Evolutionary conservation across 1,140 invertebrate genomes (phyloP).

Genomic region (Schmidtea mediterranea): DNA sequence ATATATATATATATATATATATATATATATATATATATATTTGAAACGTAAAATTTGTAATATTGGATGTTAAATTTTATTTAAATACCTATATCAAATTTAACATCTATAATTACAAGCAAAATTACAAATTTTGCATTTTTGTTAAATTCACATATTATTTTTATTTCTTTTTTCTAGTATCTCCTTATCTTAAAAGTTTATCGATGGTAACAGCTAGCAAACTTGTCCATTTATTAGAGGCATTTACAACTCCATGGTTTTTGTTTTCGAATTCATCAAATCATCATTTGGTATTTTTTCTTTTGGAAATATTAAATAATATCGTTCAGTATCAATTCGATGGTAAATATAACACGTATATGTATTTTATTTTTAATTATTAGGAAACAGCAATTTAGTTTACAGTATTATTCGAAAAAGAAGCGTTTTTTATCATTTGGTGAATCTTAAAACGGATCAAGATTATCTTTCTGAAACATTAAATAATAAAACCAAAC

Average conservation of each 20-base stretch:
- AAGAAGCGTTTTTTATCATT: slow-evolving; percentile 72
- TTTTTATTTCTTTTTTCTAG: slow-evolving; percentile 30
- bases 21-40: no score
- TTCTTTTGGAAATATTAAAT: slow-evolving; percentile 92
- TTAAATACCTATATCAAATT: no score
- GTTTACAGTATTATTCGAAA: slow-evolving; percentile 97
- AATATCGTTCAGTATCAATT: slow-evolving; percentile 99
- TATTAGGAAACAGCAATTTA: slow-evolving; percentile 65
- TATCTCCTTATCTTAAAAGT: slow-evolving; percentile 93
- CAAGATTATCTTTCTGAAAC: slow-evolving; percentile 56
- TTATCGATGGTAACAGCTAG: slow-evolving; percentile 93
- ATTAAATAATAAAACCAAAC: slow-evolving; percentile 32
- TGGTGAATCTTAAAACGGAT: slow-evolving; percentile 79
- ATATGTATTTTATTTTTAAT: slow-evolving; percentile 8
- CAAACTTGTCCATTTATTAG: slow-evolving; percentile 78
- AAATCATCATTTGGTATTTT: slow-evolving; percentile 93
- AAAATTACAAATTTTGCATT: background rate
- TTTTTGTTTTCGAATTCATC: slow-evolving; percentile 79
- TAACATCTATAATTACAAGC: no score
- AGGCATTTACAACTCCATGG: slow-evolving; percentile 95
- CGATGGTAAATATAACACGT: slow-evolving; percentile 42
- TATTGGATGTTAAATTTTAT: no score
- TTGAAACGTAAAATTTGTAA: no score
- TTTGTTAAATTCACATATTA: background rate
- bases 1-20: no score